These are phyloP conservation scores for Naja naja DNA, from an alignment of 2,113 vertebrate species.

Conservation along the genomic window DNA sequence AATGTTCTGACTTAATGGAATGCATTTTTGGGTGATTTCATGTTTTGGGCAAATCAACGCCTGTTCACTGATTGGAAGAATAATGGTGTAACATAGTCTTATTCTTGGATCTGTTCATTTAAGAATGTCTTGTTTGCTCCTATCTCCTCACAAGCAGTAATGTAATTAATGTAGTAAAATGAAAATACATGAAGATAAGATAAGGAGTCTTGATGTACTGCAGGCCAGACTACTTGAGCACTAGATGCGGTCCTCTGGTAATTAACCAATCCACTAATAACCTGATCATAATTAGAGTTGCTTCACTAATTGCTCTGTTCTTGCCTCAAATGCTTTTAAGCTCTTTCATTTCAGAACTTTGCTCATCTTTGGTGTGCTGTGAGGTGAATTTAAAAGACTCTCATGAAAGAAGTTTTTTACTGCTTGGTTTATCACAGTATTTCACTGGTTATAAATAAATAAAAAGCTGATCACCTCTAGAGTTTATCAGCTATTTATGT, in stretches of 20 bases:
- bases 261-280: slow-evolving; percentile 34
- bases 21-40: neutral
- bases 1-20: neutral
- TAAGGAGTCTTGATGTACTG: neutral
- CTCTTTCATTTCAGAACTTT: slow-evolving; percentile 33
- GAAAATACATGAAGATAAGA: slow-evolving; percentile 19
- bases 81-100: neutral
- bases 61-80: neutral
- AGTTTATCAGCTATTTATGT: neutral
- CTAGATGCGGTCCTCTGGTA: slow-evolving; percentile 24
- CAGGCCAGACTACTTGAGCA: slow-evolving; percentile 22
- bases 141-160: slow-evolving; percentile 10
- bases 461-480: neutral
- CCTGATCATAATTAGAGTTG: slow-evolving; percentile 7
- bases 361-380: slow-evolving; percentile 23
- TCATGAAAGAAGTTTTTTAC: neutral
- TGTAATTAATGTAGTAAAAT: slow-evolving; percentile 40
- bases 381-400: slow-evolving; percentile 18
- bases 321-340: slow-evolving; percentile 28
- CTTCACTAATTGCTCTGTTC: slow-evolving; percentile 14
- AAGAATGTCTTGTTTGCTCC: slow-evolving; percentile 5
- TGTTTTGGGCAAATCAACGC: neutral
- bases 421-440: neutral
- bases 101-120: slow-evolving; percentile 21
- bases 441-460: neutral